Percentiles rank a stretch among this genome's conserved stretches.
Evolutionary conservation across 2,888 invertebrate species (phyloP).

Genomic region (Oxytorus armatus): DNA sequence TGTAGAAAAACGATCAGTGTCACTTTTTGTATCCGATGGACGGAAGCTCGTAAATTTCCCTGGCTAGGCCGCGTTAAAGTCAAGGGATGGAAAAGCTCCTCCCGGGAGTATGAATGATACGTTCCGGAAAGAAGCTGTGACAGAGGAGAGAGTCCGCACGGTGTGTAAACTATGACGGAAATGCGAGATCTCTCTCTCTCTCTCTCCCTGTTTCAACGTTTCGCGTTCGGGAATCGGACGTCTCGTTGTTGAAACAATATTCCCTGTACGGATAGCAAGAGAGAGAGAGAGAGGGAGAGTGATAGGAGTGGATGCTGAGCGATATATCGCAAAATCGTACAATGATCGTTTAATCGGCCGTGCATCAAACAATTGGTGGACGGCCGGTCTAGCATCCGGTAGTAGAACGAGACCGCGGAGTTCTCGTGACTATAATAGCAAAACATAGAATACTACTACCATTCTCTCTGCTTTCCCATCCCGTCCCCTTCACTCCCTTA

Average conservation of each 20-base stretch:
- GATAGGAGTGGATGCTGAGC: slow-evolving; percentile 47
- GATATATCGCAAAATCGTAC: slow-evolving; percentile 75
- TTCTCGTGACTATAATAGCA: slow-evolving; percentile 53
- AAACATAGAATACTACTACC: slow-evolving; percentile 43
- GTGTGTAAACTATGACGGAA: slow-evolving; percentile 62
- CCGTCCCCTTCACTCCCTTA: slow-evolving; percentile 26
- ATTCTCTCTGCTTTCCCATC: slow-evolving; percentile 13
- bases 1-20: too few relatives aligned
- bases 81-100: slow-evolving; percentile 19
- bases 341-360: slow-evolving; percentile 83
- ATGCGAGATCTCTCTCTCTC: slow-evolving; percentile 19
- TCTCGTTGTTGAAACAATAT: slow-evolving; percentile 77
- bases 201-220: background rate
- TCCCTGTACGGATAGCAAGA: slow-evolving; percentile 71
- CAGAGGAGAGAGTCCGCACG: slow-evolving; percentile 53
- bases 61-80: slow-evolving; percentile 1
- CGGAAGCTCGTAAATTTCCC: slow-evolving; percentile 28
- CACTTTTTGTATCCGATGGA: slow-evolving; percentile 1
- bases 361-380: slow-evolving; percentile 82
- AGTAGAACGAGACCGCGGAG: slow-evolving; percentile 67
- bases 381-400: slow-evolving; percentile 67
- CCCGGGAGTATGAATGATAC: slow-evolving; percentile 57
- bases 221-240: slow-evolving; percentile 18
- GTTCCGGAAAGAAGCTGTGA: slow-evolving; percentile 56
- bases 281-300: slow-evolving; percentile 21